These are phyloP conservation scores for Drosophila austrosaltans DNA, from an alignment of 2,888 invertebrate genomes.

Conservation along the genomic window DNA sequence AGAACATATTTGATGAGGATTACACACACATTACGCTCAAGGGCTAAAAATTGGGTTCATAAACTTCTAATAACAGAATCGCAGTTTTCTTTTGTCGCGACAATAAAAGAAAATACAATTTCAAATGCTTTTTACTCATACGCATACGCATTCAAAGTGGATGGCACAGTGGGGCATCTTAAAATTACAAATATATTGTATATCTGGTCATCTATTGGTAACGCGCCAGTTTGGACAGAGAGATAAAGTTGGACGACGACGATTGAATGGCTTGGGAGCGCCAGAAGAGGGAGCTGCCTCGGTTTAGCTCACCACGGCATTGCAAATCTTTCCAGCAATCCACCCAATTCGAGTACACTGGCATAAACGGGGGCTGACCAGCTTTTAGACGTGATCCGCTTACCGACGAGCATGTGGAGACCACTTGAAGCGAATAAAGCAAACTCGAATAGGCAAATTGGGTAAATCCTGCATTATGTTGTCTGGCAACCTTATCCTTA, in stretches of 20 bases:
- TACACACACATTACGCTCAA: too few species aligned
- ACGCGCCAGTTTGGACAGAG: conserved; percentile 73
- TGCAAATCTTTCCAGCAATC: conserved; percentile 93
- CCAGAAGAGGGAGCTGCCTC: conserved; percentile 90
- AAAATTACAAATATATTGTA: neutral
- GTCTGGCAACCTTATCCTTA: conserved; percentile 87
- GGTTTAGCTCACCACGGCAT: conserved; percentile 90
- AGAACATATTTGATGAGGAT: too few species aligned
- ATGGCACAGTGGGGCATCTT: conserved; percentile 21
- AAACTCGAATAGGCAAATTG: conserved; percentile 91
- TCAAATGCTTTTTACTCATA: conserved; percentile 22
- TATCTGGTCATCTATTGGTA: conserved; percentile 51
- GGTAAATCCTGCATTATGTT: conserved; percentile 85
- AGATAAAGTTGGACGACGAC: conserved; percentile 53
- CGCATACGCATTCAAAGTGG: conserved; percentile 40
- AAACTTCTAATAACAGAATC: too few species aligned
- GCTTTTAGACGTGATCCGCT: conserved; percentile 91
- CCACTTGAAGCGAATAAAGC: conserved; percentile 95
- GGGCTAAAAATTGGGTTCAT: too few species aligned
- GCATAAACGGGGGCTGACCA: conserved; percentile 93
- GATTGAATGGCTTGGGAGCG: conserved; percentile 58
- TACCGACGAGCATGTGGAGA: conserved; percentile 95
- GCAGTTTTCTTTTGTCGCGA: neutral
- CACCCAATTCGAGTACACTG: conserved; percentile 91
- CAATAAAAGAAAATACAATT: neutral